Evolutionary conservation across 1,140 invertebrate species (phyloP), one percentile per base, ranked within the genome.

Genomic region (Euschistus heros): DNA sequence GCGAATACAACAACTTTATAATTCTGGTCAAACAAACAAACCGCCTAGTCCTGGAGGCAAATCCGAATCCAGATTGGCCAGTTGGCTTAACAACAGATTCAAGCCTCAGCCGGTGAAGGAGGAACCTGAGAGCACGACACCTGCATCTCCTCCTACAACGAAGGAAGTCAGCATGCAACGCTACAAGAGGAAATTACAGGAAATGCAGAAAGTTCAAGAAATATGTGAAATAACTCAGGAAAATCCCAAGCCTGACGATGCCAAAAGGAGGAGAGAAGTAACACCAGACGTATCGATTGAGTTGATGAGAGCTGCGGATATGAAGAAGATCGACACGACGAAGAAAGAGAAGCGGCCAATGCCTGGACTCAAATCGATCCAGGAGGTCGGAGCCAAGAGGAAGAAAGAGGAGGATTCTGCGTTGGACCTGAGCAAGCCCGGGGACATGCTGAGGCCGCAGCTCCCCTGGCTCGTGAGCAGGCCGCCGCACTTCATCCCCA

Each of bases 271-370:
- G 27, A 64, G 70, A 62, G 61, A 71, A 14, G 68, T 71, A 0
- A 68, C 69, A 27, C 71, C 71, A 1, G 70, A 71, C 37, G 71
- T 72, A 14, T 71, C 70, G 5, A 72, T 72, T 17, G 69, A 72
- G 50, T 46, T 72, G 22, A 70, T 70, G 66, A 64, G 66, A 27
- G 67, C 52, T 0, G 62, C 54, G 0, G 65, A 66, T 22, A 61
- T 66, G 44, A 66, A 66, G 30, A 50, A 52, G 42, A 2, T 52
- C 2, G 57, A 62, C 8, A 61, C 5, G 2, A 60, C 57, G 13
- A 65, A 60, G 50, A 42, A 44, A 8, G 30, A 44, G 54, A 67
- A 67, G 24, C 46, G 67, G 15, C 67, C 67, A 0, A 63, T 68
- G 7, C 67, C 67, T 24, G 67, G 63, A 20, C 59, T 68, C 18